Evolutionary conservation across 1,140 invertebrate species (phyloP).

Genomic region (Ips nitidus): DNA sequence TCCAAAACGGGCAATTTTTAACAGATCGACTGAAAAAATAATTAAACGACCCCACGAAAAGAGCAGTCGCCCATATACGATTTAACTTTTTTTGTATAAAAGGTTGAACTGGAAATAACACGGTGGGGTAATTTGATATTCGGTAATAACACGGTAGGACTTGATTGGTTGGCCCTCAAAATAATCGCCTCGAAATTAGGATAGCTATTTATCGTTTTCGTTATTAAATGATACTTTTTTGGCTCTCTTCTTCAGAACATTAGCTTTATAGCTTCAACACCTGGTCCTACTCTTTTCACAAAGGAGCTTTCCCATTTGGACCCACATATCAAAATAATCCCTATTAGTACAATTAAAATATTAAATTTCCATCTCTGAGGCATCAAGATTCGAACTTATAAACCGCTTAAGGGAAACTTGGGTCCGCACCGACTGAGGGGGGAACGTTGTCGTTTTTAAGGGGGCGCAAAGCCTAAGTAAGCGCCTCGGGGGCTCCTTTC

Average conservation of each 20-base stretch:
- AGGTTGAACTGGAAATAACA: constrained; percentile 10
- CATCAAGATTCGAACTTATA: constrained; percentile 36
- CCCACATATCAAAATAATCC: constrained; percentile 35
- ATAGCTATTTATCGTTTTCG: constrained; percentile 7
- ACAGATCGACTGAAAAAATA: constrained; percentile 12
- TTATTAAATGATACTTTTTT: constrained; percentile 31
- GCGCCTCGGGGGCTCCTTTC: constrained; percentile 17
- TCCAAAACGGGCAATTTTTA: constrained; percentile 7
- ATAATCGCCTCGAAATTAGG: constrained; percentile 44
- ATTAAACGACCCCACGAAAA: constrained; percentile 6
- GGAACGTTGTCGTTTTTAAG: constrained; percentile 21
- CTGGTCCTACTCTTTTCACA: constrained; percentile 27
- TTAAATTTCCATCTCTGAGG: constrained; percentile 36
- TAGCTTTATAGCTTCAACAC: constrained; percentile 39
- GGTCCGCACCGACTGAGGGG: constrained; percentile 11
- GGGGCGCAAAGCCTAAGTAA: constrained; percentile 33
- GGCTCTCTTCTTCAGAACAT: constrained; percentile 39
- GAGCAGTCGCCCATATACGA: constrained; percentile 15
- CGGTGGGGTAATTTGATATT: constrained; percentile 40
- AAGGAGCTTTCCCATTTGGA: constrained; percentile 6
- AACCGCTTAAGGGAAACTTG: constrained; percentile 33
- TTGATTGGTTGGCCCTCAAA: constrained; percentile 46
- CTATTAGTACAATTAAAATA: constrained; percentile 37
- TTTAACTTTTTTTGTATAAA: constrained; percentile 15
- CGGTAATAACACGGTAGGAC: constrained; percentile 45